Conservation (phyloP, 2,888 invertebrate species). For the Proisotoma minuta region DNA sequence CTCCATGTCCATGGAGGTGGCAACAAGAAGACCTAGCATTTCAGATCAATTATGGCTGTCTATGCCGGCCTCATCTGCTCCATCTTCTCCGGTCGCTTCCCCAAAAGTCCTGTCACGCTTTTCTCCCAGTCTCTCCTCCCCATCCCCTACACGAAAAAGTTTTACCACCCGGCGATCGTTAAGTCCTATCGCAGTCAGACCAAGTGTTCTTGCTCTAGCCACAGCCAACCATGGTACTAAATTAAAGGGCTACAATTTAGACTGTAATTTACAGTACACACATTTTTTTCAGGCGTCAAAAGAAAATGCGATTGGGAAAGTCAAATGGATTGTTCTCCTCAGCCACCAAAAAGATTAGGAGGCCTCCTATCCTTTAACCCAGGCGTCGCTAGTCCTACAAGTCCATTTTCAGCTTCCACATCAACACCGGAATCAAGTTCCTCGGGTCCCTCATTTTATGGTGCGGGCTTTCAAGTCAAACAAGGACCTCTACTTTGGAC, state of each 20-base stretch:
- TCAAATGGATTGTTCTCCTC: slow-evolving; percentile 47
- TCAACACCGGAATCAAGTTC: not conserved
- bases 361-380: slow-evolving; percentile 39
- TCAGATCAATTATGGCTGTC: slow-evolving; percentile 46
- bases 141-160: slow-evolving; percentile 47
- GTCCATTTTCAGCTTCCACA: slow-evolving; percentile 8
- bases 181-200: slow-evolving; percentile 46
- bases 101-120: slow-evolving; percentile 43
- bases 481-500: no score
- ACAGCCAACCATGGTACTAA: slow-evolving; percentile 16
- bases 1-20: slow-evolving; percentile 47
- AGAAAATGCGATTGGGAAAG: slow-evolving; percentile 47
- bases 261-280: no score
- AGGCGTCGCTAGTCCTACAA: not conserved
- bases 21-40: slow-evolving; percentile 41
- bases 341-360: slow-evolving; percentile 44
- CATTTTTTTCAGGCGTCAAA: slow-evolving; percentile 41
- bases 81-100: slow-evolving; percentile 46
- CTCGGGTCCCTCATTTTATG: no score
- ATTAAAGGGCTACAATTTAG: not conserved
- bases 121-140: slow-evolving; percentile 45
- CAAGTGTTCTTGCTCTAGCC: slow-evolving; percentile 43
- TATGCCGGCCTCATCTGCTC: slow-evolving; percentile 44
- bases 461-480: no score
- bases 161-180: slow-evolving; percentile 45